Conservation (phyloP, 1,140 invertebrate genomes). For the Adoxophyes honmai region DNA sequence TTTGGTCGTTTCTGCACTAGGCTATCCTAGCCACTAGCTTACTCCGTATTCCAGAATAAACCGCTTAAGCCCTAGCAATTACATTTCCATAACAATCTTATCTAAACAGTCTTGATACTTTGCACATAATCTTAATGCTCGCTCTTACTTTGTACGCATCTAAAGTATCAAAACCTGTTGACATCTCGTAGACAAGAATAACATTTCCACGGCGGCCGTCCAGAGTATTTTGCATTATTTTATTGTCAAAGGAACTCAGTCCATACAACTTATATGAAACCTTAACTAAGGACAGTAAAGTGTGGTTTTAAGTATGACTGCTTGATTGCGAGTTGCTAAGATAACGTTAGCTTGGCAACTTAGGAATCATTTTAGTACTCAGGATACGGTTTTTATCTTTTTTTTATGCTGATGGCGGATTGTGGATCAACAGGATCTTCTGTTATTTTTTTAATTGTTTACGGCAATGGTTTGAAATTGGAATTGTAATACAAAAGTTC, state of each 20-base stretch:
- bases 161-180: constrained; percentile 6
- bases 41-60: background rate
- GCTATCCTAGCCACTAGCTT: too few species aligned
- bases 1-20: too few species aligned
- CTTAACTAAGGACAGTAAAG: background rate
- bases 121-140: constrained; percentile 4
- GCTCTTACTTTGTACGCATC: background rate
- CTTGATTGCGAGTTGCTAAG: background rate
- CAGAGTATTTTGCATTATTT: constrained; percentile 14
- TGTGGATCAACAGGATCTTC: too few species aligned
- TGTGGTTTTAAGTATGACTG: background rate
- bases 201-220: constrained; percentile 1
- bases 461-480: too few species aligned
- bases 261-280: background rate
- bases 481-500: too few species aligned
- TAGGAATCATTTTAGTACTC: background rate
- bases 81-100: background rate
- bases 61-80: background rate
- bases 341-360: constrained; percentile 5
- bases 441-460: too few species aligned
- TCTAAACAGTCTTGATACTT: constrained; percentile 8
- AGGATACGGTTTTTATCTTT: constrained; percentile 11
- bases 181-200: constrained; percentile 1
- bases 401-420: background rate
- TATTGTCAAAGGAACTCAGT: constrained; percentile 8